phyloP scores from a whole-genome alignment of 2,113 vertebrate genomes.

The Tympanuchus pallidicinctus region DNA sequence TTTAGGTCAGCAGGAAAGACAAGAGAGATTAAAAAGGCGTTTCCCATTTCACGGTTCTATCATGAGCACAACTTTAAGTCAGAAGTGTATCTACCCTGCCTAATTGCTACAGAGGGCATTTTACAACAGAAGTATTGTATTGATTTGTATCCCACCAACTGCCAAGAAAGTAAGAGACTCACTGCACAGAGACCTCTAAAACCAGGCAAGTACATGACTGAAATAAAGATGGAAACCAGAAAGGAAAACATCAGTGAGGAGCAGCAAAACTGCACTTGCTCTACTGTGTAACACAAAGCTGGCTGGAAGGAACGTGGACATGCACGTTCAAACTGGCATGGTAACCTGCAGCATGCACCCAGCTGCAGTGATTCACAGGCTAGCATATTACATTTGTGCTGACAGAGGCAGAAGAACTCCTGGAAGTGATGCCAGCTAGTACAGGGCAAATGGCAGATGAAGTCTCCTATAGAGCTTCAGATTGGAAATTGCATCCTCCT shows the following conservation, averaged over 20 bases:
- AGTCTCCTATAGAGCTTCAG: conserved; percentile 8
- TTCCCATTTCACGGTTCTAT: background rate
- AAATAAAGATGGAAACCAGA: conserved; percentile 12
- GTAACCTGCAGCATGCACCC: background rate
- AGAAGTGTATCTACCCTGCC: background rate
- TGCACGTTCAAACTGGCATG: background rate
- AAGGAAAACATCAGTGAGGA: background rate
- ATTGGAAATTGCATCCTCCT: conserved; percentile 39
- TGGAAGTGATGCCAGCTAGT: conserved; percentile 54
- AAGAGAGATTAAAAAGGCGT: background rate
- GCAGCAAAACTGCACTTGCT: background rate
- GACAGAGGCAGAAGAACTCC: conserved; percentile 47
- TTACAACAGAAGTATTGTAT: background rate
- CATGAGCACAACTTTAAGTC: background rate
- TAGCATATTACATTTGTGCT: conserved; percentile 37
- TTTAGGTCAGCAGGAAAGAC: conserved; percentile 23
- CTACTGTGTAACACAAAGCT: background rate
- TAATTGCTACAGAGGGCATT: background rate
- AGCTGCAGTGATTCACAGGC: conserved; percentile 31
- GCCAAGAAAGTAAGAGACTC: background rate
- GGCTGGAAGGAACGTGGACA: background rate
- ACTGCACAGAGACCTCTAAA: background rate
- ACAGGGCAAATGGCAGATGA: conserved; percentile 25
- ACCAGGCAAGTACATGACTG: background rate
- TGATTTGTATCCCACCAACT: background rate